Base-by-base conservation (phyloP, 2,888 invertebrate genomes). In the Drosophila falleni region DNA sequence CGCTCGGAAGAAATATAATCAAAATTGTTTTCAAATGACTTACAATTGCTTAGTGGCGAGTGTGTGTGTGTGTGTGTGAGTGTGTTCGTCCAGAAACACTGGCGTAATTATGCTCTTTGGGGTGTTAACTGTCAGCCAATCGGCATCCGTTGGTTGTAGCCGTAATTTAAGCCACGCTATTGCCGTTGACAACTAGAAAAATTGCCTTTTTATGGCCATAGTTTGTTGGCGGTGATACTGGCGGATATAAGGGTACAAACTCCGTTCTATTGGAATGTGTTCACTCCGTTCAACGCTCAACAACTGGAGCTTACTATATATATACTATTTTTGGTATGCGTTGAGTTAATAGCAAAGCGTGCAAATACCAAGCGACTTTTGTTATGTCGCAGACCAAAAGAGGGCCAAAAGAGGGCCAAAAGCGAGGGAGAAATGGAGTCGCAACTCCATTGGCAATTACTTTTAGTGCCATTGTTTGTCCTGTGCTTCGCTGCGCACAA, bases 1-100 rank as follows among this genome's bases (percentile, higher is more conserved):
- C 89, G 90, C 64, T 90, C 82, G 89, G 90, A 90, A 90, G 90
- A 87, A 90, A 89, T 81, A 89, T 84, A 90, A 89, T 88, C 89
- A 87, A 88, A 87, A 89, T 88, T 89, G 89, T 86, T 89, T 89
- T 87, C 87, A 76, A 88, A 89, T 89, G 89, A 82, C 86, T 87
- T 80, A 89, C 78, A 87, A 89, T 84, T 89, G 81, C 80, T 66
- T 31, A n/a, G n/a, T n/a, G 54, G 16, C 56, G 59, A 60, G 63
- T 56, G 56, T 33, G 29, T 50, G 5, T 26, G 26, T 6, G 8
- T 26, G 26, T 19, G 26, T 19, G 63, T 56, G 56, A 29, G 29
- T 50, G 19, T 19, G 19, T 19, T 1, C 19, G 5, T 8, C 0
- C 9, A 29, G 13, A 19, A 16, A 49, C 29, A 11, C 56, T 49